Conservation (phyloP, 2,797 vertebrate genomes). For the Furcifer pardalis region DNA sequence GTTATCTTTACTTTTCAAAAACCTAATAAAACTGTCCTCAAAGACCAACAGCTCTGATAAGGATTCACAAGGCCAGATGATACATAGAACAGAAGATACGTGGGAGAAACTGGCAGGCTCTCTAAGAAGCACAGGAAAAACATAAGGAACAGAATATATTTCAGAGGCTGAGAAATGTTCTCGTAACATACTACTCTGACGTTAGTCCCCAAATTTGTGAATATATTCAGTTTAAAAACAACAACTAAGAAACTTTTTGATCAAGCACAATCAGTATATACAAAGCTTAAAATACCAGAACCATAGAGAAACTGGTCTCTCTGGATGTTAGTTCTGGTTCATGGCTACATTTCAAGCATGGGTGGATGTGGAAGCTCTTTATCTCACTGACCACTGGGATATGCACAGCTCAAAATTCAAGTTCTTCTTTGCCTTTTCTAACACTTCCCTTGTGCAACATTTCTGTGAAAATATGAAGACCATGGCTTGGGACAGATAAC, state of each 20-base stretch:
- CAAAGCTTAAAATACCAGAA: slow-evolving; percentile 11
- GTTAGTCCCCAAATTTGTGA: slow-evolving; percentile 15
- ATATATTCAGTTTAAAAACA: background rate
- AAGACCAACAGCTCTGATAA: slow-evolving; percentile 20
- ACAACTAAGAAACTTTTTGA: background rate
- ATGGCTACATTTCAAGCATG: background rate
- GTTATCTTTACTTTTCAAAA: slow-evolving; percentile 14
- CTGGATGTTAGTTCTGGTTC: background rate
- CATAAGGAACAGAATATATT: slow-evolving; percentile 39
- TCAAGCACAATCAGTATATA: background rate
- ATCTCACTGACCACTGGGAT: background rate
- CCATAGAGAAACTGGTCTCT: background rate
- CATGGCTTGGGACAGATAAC: background rate
- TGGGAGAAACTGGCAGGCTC: slow-evolving; percentile 38
- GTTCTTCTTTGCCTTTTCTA: background rate
- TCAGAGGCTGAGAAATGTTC: slow-evolving; percentile 30
- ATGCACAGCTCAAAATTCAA: background rate
- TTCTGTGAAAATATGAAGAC: no score
- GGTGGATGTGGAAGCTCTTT: no score
- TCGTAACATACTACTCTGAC: slow-evolving; percentile 29
- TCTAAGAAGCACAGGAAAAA: slow-evolving; percentile 26
- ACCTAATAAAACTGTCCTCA: slow-evolving; percentile 22
- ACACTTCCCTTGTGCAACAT: background rate
- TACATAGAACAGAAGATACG: slow-evolving; percentile 26
- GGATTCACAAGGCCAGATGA: slow-evolving; percentile 21